Percentiles rank a stretch among this genome's conserved stretches.
Evolutionary conservation across 2,888 invertebrate species (phyloP).

Genomic region (Plusia festucae): DNA sequence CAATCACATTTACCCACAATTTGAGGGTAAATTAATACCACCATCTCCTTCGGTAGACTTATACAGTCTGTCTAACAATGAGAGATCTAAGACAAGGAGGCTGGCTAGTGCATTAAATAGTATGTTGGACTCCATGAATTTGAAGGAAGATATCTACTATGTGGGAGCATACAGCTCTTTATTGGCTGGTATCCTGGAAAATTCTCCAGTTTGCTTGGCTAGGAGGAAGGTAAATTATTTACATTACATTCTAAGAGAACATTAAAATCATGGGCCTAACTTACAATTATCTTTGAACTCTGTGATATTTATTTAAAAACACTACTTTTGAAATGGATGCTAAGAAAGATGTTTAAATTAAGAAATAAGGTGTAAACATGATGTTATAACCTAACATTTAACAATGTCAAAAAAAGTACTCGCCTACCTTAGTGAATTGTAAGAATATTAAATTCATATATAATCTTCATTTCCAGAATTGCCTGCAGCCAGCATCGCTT

Average conservation of each 20-base stretch:
- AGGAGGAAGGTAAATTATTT: constrained; percentile 86
- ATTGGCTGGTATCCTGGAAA: constrained; percentile 89
- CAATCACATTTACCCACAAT: constrained; percentile 88
- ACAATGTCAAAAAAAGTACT: no score
- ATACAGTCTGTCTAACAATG: constrained; percentile 75
- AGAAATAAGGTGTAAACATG: no score
- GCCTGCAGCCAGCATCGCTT: constrained; percentile 84
- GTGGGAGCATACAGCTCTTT: constrained; percentile 91
- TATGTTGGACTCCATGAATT: constrained; percentile 89
- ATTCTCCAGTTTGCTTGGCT: constrained; percentile 85
- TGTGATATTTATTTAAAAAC: no score
- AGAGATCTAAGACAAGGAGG: constrained; percentile 81
- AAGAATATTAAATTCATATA: not conserved
- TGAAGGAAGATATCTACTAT: constrained; percentile 91
- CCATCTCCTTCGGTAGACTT: constrained; percentile 76
- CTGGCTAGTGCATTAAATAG: constrained; percentile 87
- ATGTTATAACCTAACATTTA: no score
- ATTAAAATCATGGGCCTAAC: no score
- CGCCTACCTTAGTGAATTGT: no score
- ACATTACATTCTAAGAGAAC: no score
- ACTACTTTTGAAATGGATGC: no score
- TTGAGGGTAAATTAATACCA: constrained; percentile 75
- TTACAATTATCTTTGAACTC: no score
- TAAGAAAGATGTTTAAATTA: no score
- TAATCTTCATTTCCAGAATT: constrained; percentile 74